Evolutionary conservation across 92 coral and sea anemone species (phyloP).

Genomic region (Zoanthus sansibaricus): DNA sequence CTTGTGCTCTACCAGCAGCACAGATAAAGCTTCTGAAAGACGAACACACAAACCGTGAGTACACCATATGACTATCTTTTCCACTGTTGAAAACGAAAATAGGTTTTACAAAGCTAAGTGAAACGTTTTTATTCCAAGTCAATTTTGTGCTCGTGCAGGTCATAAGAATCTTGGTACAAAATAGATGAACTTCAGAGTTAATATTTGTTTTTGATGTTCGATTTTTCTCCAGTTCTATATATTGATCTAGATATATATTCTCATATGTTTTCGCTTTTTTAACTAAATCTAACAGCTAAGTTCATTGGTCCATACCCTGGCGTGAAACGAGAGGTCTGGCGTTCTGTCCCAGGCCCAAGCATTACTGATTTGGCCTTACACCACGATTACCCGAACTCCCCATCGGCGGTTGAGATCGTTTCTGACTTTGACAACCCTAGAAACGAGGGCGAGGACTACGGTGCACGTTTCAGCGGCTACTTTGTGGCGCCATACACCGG

Average conservation of each 20-base stretch:
- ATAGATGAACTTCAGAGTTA: background rate
- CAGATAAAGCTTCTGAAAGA: slow-evolving; percentile 71
- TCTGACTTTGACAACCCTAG: slow-evolving; percentile 79
- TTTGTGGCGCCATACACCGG: slow-evolving; percentile 90
- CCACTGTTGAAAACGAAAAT: no score
- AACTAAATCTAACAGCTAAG: slow-evolving; percentile 56
- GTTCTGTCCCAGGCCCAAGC: slow-evolving; percentile 73
- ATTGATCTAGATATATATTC: no score
- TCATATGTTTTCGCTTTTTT: background rate
- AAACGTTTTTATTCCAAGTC: no score
- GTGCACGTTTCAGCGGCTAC: slow-evolving; percentile 80
- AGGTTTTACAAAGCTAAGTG: no score
- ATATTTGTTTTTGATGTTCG: background rate
- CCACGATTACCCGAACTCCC: slow-evolving; percentile 72
- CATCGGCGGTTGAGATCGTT: slow-evolving; percentile 65
- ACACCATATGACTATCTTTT: background rate
- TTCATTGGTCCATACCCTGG: slow-evolving; percentile 79
- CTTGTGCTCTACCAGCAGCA: slow-evolving; percentile 71
- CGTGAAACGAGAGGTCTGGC: slow-evolving; percentile 87
- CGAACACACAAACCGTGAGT: slow-evolving; percentile 81
- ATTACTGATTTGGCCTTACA: slow-evolving; percentile 73
- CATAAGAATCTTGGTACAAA: background rate
- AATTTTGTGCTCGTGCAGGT: background rate
- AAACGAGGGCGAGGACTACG: slow-evolving; percentile 81
- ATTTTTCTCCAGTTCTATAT: no score